Percentiles rank a stretch among this genome's conserved stretches.
Conservation (phyloP, 64 coral and sea anemone species). For the Montipora capricornis region DNA sequence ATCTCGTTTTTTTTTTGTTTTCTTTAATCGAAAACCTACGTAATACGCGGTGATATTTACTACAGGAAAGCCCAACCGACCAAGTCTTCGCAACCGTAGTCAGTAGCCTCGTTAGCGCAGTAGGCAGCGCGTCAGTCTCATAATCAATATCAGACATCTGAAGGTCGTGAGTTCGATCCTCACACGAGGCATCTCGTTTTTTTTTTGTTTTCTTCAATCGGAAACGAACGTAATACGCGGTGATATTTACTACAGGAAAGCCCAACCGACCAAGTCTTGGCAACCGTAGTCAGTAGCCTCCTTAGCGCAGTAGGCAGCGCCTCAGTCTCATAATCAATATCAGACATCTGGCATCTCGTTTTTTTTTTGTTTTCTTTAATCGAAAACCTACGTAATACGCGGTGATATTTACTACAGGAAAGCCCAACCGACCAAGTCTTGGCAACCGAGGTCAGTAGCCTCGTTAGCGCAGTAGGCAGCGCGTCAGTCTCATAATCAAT, state of each 20-base stretch:
- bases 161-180: constrained; percentile 91
- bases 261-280: too few species aligned
- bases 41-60: too few species aligned
- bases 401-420: too few species aligned
- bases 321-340: constrained; percentile 76
- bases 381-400: too few species aligned
- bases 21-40: too few species aligned
- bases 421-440: too few species aligned
- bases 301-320: constrained; percentile 89
- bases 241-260: too few species aligned
- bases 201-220: too few species aligned
- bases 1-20: not conserved
- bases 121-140: constrained; percentile 92
- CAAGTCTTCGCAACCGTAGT: too few species aligned
- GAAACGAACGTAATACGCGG: too few species aligned
- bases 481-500: constrained; percentile 82
- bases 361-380: too few species aligned
- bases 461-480: constrained; percentile 89
- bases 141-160: constrained; percentile 52
- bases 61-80: too few species aligned
- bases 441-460: constrained; percentile 43
- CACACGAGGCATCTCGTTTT: constrained; percentile 53
- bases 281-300: not conserved
- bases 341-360: constrained; percentile 42
- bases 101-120: constrained; percentile 74